Base-by-base conservation (phyloP, 2,113 vertebrate genomes). In the Gallinago paraguaiae region DNA sequence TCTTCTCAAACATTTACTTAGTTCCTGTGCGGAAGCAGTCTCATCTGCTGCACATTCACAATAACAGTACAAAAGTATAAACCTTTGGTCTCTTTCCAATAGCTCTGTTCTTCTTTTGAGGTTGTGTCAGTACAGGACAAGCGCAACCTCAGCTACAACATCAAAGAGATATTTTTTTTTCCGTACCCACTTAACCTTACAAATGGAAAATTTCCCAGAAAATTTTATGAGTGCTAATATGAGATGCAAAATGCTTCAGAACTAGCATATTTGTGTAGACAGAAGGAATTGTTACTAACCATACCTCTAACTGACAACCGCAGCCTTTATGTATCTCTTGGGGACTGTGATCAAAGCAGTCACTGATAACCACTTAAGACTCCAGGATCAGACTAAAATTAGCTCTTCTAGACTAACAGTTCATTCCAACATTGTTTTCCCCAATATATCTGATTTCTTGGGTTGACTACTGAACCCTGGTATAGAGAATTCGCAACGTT, bases 1-100 rank as follows among this genome's bases (percentile, higher is more conserved):
- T 86, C 51, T 74, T 92, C 83, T 81, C 78, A 78, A 93, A 80
- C 59, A 63, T 92, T 76, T 89, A 39, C 28, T 95, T 39, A 89
- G 72, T 90, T 89, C 77, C 84, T 76, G 53, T 78, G 71, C 0
- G 5, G 82, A 86, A 92, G 50, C 5, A 85, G 51, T 31, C 63
- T 48, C 92, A 80, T 81, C 64, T 94, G 48, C n/a, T 60, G 54
- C 68, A 72, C 11, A 43, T 86, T 78, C 76, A 81, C 28, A 93
- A 71, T 0, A 86, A 37, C 53, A 65, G 31, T 28, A 69, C 17
- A 84, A 86, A 84, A 90, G 8, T 14, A 48, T 41, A 93, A 96
- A 65, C 24, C 43, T 70, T 60, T 9, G 1, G 72, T 48, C 30
- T 71, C 68, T 70, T 86, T 78, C 76, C 64, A 92, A 78, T 7